These are phyloP conservation scores for Drosophila fulvimacula DNA, from an alignment of 2,888 invertebrate species.

Conservation along the genomic window DNA sequence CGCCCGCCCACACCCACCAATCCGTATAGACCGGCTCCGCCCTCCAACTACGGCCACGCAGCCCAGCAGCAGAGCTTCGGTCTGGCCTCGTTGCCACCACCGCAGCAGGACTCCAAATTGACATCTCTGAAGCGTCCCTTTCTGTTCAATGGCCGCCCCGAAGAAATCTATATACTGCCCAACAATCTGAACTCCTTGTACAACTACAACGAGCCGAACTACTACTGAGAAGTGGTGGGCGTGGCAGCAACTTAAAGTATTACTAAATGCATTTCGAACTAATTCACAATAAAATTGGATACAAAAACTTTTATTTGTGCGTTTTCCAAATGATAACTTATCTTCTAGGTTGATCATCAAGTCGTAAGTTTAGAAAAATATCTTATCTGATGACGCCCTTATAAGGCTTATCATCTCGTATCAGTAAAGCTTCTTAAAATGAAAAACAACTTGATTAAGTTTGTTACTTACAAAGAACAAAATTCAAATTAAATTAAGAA, in stretches of 20 bases:
- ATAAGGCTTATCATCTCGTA: background rate
- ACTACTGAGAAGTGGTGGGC: slow-evolving; percentile 43
- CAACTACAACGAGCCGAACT: slow-evolving; percentile 75
- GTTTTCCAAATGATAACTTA: background rate
- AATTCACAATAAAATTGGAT: background rate
- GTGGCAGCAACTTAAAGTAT: slow-evolving; percentile 58
- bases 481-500: background rate
- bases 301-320: slow-evolving; percentile 3
- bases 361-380: background rate
- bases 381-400: background rate
- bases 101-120: slow-evolving; percentile 87
- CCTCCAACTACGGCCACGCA: slow-evolving; percentile 43
- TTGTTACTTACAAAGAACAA: background rate
- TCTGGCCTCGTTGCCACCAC: slow-evolving; percentile 53
- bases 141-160: slow-evolving; percentile 89
- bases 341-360: slow-evolving; percentile 1
- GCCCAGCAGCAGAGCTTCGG: slow-evolving; percentile 57
- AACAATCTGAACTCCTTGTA: slow-evolving; percentile 81
- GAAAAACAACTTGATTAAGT: background rate
- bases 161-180: slow-evolving; percentile 83
- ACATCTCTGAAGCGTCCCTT: slow-evolving; percentile 91
- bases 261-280: slow-evolving; percentile 51
- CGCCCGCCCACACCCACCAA: slow-evolving; percentile 70
- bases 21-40: slow-evolving; percentile 57
- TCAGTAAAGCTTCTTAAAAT: background rate